Conservation (phyloP, 2,113 vertebrate genomes). For the Phyllostomus hastatus region DNA sequence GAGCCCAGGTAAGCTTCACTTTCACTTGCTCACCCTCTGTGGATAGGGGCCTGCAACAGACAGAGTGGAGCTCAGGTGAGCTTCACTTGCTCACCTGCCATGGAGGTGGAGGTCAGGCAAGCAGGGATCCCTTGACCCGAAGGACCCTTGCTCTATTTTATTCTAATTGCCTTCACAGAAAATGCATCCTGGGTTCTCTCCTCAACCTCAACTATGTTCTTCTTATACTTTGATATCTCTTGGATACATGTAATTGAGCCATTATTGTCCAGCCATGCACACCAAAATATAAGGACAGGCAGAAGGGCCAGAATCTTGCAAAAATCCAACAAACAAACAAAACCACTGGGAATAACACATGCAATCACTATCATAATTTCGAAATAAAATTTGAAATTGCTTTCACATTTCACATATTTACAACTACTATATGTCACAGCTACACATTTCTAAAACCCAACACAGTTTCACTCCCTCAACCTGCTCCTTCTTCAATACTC, state of each 20-base stretch:
- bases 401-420: slow-evolving; percentile 21
- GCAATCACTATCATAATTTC: background rate
- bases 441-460: background rate
- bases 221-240: background rate
- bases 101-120: too few relatives aligned
- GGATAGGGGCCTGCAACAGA: too few relatives aligned
- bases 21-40: too few relatives aligned
- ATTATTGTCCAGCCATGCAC: background rate
- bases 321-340: background rate
- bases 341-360: background rate
- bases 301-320: background rate
- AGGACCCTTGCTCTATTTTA: background rate
- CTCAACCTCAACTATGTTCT: background rate
- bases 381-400: slow-evolving; percentile 1
- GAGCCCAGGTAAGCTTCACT: too few relatives aligned
- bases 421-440: background rate
- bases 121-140: too few relatives aligned
- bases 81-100: too few relatives aligned
- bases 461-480: background rate
- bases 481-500: background rate
- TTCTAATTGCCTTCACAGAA: background rate
- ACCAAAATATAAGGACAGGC: background rate
- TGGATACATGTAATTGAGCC: background rate
- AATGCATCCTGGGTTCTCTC: background rate
- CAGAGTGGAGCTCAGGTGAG: too few relatives aligned